Evolutionary conservation across 2,113 vertebrate species (phyloP), one percentile per base, ranked within the genome.

Genomic region (Gymnogyps californianus): DNA sequence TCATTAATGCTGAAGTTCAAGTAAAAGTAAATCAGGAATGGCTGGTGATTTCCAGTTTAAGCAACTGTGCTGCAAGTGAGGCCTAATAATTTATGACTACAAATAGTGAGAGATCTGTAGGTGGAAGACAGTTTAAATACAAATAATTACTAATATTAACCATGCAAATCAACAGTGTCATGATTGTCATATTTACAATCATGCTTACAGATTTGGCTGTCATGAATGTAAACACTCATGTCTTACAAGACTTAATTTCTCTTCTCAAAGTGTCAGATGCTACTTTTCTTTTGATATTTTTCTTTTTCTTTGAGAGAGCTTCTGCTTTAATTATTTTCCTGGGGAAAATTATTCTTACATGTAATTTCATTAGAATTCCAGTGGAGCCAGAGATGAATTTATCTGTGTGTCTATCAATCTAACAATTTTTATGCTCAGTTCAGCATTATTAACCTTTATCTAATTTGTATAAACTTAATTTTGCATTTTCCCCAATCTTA

Each of bases 161-260:
- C 55, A 77, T 62, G 40, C 25, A 97, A 92, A 70, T 58, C 84
- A 85, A 76, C 32, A 72, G 19, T 46, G 38, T 34, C 51, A 47
- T 85, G 58, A 96, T 16, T 88, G 87, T 88, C 85, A 77, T 77
- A 94, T 94, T 96, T 95, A 58, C 70, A 91, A 61, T 66, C 80
- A 90, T 57, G 26, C 36, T 80, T 85, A 90, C 54, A 65, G 31
- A 87, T 34, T 8, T 87, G 54, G 54, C 70, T 94, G 49, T 91
- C 82, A 83, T 26, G 18, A 91, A 69, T 77, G 58, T 47, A 91
- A 95, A 83, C 82, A 93, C 13, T 22, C 69, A 82, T 75, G 38
- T 74, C 66, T 74, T 76, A 75, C 6, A 36, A 65, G 46, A 62
- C 31, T 87, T 84, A 42, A 81, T 82, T 88, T 92, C 46, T 89